Evolutionary conservation across 2,888 invertebrate genomes (phyloP), one percentile per base, ranked within the genome.

Genomic region (Temnothorax rugatulus): DNA sequence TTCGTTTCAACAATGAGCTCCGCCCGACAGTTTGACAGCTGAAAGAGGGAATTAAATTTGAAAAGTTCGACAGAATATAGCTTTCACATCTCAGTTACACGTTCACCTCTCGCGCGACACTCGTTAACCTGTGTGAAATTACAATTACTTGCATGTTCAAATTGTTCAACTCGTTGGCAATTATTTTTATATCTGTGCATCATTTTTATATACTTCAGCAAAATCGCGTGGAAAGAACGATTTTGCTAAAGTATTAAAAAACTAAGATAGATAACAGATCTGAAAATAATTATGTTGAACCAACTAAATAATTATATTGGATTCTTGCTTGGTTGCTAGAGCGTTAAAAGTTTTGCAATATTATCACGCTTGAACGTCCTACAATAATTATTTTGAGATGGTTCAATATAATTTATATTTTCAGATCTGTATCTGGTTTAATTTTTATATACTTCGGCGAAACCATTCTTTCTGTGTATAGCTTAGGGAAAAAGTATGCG

Each of bases 401-500:
- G 13, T 44, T 44, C 44, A 11, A 44, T 7, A 2, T 18, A 50
- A 50, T 7, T n/a, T n/a, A n/a, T 50, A 18, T 7, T 50, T 18
- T 50, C 18, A 50, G 41, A 34, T 34, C 41, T 41, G 8, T 5
- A 18, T 50, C 50, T 18, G 18, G 5, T 21, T 54, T n/a, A 52
- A 52, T n/a, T 57, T 25, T 57, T 13, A 15, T 7, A 2, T 15
- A 29, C 29, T 57, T 57, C 1, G 29, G 29, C 5, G 2, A 54
- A 21, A 54, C 9, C 21, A 3, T 21, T 21, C 52, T 21, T 9
- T 54, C n/a, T 21, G 18, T 7, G n/a, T n/a, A 8, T 21, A 25
- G 18, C 52, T 52, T n/a, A 54, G 18, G 5, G 25, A 77, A 77
- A 77, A 68, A 68, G 18, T 54, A 68, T 18, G 18, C 38, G 47